Percentiles rank a stretch among this genome's conserved stretches.
phyloP scores from a whole-genome alignment of 2,113 vertebrate genomes.

The Rattus rattus region DNA sequence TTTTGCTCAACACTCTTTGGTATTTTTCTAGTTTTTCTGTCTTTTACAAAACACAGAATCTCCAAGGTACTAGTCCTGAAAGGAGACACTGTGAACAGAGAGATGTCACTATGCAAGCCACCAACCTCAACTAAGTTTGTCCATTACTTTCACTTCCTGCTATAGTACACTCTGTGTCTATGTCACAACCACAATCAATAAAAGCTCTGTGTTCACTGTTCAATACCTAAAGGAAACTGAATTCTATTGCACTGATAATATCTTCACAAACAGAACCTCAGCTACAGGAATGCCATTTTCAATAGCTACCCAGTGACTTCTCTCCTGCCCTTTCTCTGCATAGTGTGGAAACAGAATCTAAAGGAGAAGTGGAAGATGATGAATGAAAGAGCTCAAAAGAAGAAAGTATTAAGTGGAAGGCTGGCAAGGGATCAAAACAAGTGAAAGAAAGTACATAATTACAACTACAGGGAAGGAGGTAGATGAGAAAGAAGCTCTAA shows the following conservation, averaged over 20 bases:
- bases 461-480: background rate
- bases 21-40: background rate
- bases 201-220: background rate
- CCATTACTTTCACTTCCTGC: background rate
- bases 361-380: background rate
- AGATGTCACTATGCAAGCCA: background rate
- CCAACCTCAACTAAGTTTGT: background rate
- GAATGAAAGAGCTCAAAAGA: background rate
- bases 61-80: background rate
- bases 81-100: background rate
- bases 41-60: background rate
- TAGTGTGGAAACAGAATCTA: background rate
- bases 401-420: background rate
- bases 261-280: background rate
- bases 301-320: background rate
- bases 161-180: background rate
- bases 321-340: background rate
- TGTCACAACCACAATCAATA: background rate
- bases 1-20: constrained; percentile 2
- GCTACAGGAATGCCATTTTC: background rate
- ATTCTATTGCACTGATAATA: background rate
- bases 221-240: background rate
- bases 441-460: background rate
- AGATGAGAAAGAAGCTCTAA: background rate
- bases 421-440: background rate